Conservation (phyloP, 2,888 invertebrate genomes). For the Cataglyphis altisquamis region DNA sequence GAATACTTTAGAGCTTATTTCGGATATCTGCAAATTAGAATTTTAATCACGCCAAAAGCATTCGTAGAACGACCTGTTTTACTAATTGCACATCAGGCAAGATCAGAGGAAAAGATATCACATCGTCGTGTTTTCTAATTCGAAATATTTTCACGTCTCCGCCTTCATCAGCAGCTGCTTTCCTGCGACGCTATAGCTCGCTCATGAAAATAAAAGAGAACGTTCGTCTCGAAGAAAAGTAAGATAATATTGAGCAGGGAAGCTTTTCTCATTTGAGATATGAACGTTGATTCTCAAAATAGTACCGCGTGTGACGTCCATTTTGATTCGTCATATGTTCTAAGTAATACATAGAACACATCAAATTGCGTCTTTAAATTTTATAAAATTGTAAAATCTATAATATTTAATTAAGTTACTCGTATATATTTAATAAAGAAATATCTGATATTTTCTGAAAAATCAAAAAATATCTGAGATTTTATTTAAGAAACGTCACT, state of each 20-base stretch:
- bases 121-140: conserved; percentile 30
- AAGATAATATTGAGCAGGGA: background rate
- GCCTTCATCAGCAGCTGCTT: background rate
- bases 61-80: conserved; percentile 21
- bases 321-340: background rate
- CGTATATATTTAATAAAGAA: background rate
- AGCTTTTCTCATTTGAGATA: conserved; percentile 17
- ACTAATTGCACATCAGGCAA: conserved; percentile 8
- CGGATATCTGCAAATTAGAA: background rate
- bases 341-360: background rate
- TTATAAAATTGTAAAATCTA: background rate
- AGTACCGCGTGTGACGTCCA: background rate
- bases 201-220: conserved; percentile 19
- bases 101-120: conserved; percentile 15
- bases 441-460: background rate
- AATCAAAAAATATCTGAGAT: no score
- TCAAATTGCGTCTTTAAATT: background rate
- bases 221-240: background rate
- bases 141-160: conserved; percentile 13
- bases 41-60: conserved; percentile 15
- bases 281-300: conserved; percentile 19
- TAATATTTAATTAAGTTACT: conserved; percentile 11
- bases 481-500: background rate
- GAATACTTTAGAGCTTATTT: conserved; percentile 1
- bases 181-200: background rate